Percentiles rank a stretch among this genome's conserved stretches.
Evolutionary conservation across 2,888 invertebrate species (phyloP).

Genomic region (Lithophane leautieri): DNA sequence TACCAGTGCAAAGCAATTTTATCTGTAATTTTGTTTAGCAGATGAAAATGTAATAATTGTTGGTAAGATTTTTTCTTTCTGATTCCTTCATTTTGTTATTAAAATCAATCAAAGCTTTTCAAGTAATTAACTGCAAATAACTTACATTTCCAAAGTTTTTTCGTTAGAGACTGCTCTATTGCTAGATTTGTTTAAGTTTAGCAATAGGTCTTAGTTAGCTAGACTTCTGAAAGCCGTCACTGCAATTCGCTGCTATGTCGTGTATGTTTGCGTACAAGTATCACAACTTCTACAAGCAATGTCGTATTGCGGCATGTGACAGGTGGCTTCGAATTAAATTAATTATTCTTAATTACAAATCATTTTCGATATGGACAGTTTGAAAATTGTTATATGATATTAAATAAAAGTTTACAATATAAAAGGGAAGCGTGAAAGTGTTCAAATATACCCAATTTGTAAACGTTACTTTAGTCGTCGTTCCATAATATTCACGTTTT

Average conservation of each 20-base stretch:
- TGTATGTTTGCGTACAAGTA: background rate
- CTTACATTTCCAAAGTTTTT: background rate
- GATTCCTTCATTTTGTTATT: background rate
- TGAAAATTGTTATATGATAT: slow-evolving; percentile 4
- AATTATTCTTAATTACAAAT: slow-evolving; percentile 25
- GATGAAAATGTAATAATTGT: background rate
- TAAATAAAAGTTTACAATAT: slow-evolving; percentile 8
- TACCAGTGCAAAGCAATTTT: background rate
- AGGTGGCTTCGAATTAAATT: slow-evolving; percentile 28
- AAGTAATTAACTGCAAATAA: background rate
- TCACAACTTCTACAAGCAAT: background rate
- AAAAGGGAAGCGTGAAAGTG: background rate
- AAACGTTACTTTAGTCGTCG: background rate
- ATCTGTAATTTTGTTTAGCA: background rate
- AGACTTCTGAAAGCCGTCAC: background rate
- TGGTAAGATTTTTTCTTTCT: background rate
- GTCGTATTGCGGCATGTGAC: slow-evolving; percentile 10
- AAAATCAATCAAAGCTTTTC: background rate
- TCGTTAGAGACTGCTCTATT: background rate
- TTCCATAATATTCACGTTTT: too few species aligned
- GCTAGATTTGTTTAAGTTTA: background rate
- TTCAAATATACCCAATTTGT: background rate
- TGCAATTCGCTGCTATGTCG: background rate
- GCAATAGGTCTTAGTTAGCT: background rate
- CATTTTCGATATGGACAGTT: background rate